Conservation (phyloP, 2,888 invertebrate genomes). For the Sphinx pinastri region DNA sequence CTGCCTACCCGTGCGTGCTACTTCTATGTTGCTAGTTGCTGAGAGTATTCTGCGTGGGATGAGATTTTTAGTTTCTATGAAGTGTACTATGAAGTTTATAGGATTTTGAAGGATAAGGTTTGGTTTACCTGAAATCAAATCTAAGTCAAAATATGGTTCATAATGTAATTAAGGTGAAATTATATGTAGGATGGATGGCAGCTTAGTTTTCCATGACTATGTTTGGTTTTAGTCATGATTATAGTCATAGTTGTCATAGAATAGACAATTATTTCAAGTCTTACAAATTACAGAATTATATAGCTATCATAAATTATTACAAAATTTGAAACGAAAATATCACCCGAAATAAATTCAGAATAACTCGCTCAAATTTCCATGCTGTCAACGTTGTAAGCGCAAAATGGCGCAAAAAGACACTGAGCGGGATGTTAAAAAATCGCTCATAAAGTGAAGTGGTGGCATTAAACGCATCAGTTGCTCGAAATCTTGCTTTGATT, state of each 20-base stretch:
- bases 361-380: background rate
- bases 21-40: background rate
- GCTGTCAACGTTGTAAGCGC: conserved; percentile 43
- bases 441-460: conserved; percentile 65
- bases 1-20: conserved; percentile 44
- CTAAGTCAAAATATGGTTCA: too few relatives aligned
- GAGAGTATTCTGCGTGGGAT: background rate
- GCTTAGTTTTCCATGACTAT: too few relatives aligned
- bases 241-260: too few relatives aligned
- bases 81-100: too few relatives aligned
- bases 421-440: conserved; percentile 48
- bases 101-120: too few relatives aligned
- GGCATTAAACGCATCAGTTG: conserved; percentile 65
- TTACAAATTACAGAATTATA: too few relatives aligned
- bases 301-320: background rate
- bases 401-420: conserved; percentile 52
- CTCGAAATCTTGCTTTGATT: conserved; percentile 72
- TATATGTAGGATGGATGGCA: too few relatives aligned
- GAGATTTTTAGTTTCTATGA: background rate
- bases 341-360: background rate
- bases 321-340: background rate
- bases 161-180: too few relatives aligned
- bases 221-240: too few relatives aligned
- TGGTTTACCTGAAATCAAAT: too few relatives aligned
- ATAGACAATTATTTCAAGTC: too few relatives aligned